Base-by-base conservation (phyloP, 2,113 vertebrate species). In the Muscicapa adusta region DNA sequence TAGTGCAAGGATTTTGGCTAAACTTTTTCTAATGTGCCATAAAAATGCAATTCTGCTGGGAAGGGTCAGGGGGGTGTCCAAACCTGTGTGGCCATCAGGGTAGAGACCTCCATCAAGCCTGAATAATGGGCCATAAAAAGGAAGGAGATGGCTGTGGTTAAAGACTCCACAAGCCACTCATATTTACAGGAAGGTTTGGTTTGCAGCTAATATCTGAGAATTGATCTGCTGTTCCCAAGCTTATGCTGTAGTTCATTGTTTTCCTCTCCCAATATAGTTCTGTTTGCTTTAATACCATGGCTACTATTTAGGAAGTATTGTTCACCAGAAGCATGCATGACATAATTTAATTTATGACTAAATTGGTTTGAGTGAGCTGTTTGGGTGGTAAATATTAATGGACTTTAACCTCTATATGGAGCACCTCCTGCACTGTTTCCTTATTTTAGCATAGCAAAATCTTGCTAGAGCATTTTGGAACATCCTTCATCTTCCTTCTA, bases 241-340 rank as follows among this genome's bases (percentile, higher is more conserved):
- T 61, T 3, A 0, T 74, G n/a, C 31, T 87, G 51, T 18, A 66
- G 73, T 47, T 88, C 61, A 82, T 82, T 85, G 62, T 75, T 95
- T 76, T 90, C 25, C 78, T 89, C 36, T 85, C 74, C 74, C 71
- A 79, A 9, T 79, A 79, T 50, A 93, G 75, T 76, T 89, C 81
- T 85, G 82, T 88, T 88, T 82, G 77, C 50, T 94, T 85, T 75
- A 89, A 67, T 82, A 57, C 51, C 33, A 54, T 54, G 63, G 71
- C 82, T 94, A 78, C 67, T 79, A 42, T 66, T 85, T 74, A 75
- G 54, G 81, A 94, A 79, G 82, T 83, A 85, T 42, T 88, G 90
- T 72, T 95, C 88, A 82, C 53, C 25, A 85, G 54, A 85, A 76
- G 63, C 34, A 47, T 43, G 60, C 25, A 18, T 80, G 76, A 81